Conservation (phyloP, 2,797 vertebrate genomes). For the Lepilemur ruficaudatus region DNA sequence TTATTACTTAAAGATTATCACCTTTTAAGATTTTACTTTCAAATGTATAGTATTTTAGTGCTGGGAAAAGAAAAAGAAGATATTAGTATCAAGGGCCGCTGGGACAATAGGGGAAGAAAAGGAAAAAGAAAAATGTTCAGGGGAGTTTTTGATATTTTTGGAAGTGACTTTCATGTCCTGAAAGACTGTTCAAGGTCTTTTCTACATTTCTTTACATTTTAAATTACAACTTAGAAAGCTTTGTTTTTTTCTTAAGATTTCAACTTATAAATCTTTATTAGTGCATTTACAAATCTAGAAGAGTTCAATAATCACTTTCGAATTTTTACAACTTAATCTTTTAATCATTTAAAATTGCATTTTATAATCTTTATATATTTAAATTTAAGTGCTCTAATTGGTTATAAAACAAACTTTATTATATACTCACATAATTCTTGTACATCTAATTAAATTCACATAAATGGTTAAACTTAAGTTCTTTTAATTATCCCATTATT, state of each 20-base stretch:
- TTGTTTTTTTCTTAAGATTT: not conserved
- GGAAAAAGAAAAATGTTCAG: not conserved
- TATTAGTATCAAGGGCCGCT: not conserved
- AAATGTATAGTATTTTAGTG: not conserved
- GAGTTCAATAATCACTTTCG: not conserved
- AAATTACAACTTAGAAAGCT: not conserved
- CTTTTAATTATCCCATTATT: slow-evolving; percentile 37
- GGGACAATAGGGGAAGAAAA: not conserved
- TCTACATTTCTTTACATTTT: slow-evolving; percentile 16
- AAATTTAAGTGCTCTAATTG: slow-evolving; percentile 18
- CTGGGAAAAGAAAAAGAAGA: not conserved
- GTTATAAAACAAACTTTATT: slow-evolving; percentile 17
- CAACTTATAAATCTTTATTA: not conserved
- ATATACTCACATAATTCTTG: slow-evolving; percentile 13
- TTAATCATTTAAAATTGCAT: slow-evolving; percentile 30
- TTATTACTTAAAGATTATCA: not conserved
- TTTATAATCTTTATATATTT: slow-evolving; percentile 8
- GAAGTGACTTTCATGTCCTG: not conserved
- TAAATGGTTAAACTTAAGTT: slow-evolving; percentile 16
- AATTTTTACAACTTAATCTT: not conserved
- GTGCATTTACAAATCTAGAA: not conserved
- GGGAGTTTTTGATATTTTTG: not conserved
- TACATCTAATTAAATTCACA: slow-evolving; percentile 4
- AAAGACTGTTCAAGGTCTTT: not conserved
- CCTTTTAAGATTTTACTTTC: slow-evolving; percentile 21